These are phyloP conservation scores for Cyclargus thomasi DNA, from an alignment of 1,140 invertebrate species.

Conservation along the genomic window DNA sequence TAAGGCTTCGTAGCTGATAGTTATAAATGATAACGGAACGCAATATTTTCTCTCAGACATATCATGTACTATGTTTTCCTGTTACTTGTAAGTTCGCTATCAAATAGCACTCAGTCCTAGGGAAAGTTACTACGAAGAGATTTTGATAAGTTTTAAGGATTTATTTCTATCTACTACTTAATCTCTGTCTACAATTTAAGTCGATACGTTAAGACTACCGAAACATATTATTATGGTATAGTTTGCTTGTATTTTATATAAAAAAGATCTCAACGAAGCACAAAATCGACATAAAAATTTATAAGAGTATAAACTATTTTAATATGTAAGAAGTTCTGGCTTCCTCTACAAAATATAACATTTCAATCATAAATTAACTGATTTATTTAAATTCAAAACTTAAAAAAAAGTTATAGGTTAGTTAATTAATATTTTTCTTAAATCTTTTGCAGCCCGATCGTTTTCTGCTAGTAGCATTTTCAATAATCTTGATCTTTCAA, in stretches of 20 bases:
- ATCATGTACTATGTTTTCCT: slow-evolving; percentile 3
- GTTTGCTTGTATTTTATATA: not conserved
- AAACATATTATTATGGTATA: not conserved
- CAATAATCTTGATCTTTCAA: too few relatives aligned
- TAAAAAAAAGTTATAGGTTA: too few relatives aligned
- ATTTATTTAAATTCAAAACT: too few relatives aligned
- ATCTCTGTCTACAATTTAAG: not conserved
- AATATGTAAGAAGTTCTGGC: too few relatives aligned
- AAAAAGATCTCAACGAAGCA: not conserved
- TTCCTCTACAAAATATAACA: too few relatives aligned
- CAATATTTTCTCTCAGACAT: slow-evolving; percentile 13
- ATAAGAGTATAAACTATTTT: not conserved
- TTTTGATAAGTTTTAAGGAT: not conserved
- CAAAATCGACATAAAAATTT: not conserved
- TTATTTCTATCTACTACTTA: slow-evolving; percentile 9
- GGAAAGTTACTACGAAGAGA: not conserved
- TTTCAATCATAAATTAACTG: too few relatives aligned
- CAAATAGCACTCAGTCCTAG: slow-evolving; percentile 11
- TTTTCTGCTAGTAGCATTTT: too few relatives aligned
- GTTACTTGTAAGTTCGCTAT: slow-evolving; percentile 10
- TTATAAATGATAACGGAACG: not conserved
- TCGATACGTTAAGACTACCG: not conserved
- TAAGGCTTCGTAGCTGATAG: slow-evolving; percentile 11
- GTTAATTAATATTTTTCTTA: too few relatives aligned
- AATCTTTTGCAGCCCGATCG: too few relatives aligned